phyloP scores from a whole-genome alignment of 2,113 vertebrate species.

The Alces alces region DNA sequence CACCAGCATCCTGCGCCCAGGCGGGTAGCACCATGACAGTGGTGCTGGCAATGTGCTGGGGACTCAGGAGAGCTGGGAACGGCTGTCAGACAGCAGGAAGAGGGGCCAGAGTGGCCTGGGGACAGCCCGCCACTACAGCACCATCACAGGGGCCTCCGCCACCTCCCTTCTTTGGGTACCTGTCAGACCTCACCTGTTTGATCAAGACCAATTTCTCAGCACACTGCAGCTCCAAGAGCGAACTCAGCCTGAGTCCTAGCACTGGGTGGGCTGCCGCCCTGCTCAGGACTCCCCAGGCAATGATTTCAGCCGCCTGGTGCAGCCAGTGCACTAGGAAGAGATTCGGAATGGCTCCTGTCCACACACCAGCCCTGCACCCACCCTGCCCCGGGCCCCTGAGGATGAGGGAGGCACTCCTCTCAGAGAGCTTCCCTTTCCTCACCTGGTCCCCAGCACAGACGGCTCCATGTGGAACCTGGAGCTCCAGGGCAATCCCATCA shows the following conservation, averaged over 20 bases:
- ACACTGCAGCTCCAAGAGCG: conserved; percentile 61
- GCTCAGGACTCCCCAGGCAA: conserved; percentile 78
- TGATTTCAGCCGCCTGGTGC: conserved; percentile 90
- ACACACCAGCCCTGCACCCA: neutral
- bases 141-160: conserved; percentile 73
- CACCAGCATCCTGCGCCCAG: conserved; percentile 88
- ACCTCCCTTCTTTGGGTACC: conserved; percentile 86
- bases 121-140: conserved; percentile 81
- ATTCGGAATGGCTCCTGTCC: conserved; percentile 56
- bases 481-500: conserved; percentile 92
- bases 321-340: conserved; percentile 87
- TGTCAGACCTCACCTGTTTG: conserved; percentile 92
- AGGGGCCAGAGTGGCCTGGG: conserved; percentile 63
- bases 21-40: conserved; percentile 87
- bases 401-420: conserved; percentile 66
- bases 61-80: conserved; percentile 88
- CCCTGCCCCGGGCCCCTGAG: conserved; percentile 70
- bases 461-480: conserved; percentile 95
- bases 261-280: conserved; percentile 46
- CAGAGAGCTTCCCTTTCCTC: conserved; percentile 35
- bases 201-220: conserved; percentile 94
- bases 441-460: conserved; percentile 81
- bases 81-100: conserved; percentile 66
- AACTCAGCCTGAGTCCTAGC: conserved; percentile 61
- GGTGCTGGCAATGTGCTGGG: conserved; percentile 82